phyloP scores from a whole-genome alignment of 37 sponge, comb jelly and placozoan genomes.

The Crambe crambe region DNA sequence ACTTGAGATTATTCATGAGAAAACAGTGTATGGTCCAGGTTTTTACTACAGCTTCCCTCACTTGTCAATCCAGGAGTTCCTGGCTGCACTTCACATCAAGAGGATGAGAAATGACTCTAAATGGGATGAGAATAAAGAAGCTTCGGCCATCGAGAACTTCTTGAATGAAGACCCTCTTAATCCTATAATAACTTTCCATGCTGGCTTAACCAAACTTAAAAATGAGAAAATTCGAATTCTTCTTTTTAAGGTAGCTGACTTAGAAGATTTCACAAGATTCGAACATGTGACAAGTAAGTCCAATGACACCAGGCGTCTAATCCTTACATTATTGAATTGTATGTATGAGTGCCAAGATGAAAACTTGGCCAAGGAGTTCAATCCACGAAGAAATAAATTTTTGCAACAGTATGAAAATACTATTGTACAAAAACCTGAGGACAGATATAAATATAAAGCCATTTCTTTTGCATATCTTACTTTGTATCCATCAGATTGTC shows the following conservation, averaged over 20 bases:
- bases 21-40: neutral
- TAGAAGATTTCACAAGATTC: neutral
- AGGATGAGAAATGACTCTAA: neutral
- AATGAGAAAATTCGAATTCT: neutral
- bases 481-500: neutral
- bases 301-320: neutral
- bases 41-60: neutral
- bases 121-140: neutral
- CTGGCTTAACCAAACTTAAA: neutral
- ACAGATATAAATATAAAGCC: no score
- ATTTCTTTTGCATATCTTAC: neutral
- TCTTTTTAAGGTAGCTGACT: neutral
- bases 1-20: neutral
- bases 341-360: neutral
- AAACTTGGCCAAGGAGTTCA: neutral
- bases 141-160: neutral
- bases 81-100: neutral
- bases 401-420: neutral
- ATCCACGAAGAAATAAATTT: neutral
- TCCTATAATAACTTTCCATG: neutral
- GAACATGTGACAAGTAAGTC: neutral
- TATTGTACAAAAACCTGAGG: no score
- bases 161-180: neutral
- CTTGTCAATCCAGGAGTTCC: neutral
- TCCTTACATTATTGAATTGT: neutral